A percentile compares a stretch with the other conserved stretches of the same genome.
These are phyloP conservation scores for Platanista minor DNA, from an alignment of 2,113 vertebrate species.

Conservation along the genomic window DNA sequence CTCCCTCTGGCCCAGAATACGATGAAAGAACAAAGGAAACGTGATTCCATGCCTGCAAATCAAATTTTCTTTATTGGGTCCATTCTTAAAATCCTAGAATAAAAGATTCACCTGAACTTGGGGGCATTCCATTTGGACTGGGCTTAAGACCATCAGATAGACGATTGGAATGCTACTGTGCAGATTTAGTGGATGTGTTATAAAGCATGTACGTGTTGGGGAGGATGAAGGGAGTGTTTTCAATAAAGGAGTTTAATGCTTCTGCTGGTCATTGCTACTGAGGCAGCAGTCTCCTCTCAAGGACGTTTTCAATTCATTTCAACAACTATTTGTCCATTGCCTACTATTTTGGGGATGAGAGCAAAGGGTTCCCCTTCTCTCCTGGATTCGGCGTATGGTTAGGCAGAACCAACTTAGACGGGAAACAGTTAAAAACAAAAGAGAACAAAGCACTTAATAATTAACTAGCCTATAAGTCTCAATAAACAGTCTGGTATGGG, in stretches of 20 bases:
- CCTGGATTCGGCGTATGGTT: not conserved
- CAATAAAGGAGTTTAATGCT: not conserved
- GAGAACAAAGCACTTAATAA: not conserved
- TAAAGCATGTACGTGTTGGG: not conserved
- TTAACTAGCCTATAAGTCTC: not conserved
- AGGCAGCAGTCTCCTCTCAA: not conserved
- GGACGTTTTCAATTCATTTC: conserved; percentile 13
- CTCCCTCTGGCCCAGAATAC: conserved; percentile 60
- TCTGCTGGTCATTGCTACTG: not conserved
- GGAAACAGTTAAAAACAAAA: not conserved
- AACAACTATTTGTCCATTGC: not conserved
- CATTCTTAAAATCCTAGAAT: conserved; percentile 63
- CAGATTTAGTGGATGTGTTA: not conserved
- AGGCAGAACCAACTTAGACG: not conserved
- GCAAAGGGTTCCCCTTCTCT: not conserved
- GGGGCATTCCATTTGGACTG: conserved; percentile 63
- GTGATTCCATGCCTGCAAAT: conserved; percentile 62
- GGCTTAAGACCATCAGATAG: not conserved
- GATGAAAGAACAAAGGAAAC: conserved; percentile 70
- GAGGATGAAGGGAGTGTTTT: not conserved
- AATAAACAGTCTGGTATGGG: not conserved
- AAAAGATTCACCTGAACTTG: conserved; percentile 44
- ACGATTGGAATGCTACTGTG: not conserved
- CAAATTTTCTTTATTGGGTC: conserved; percentile 69
- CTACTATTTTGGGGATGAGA: not conserved